phyloP scores from a whole-genome alignment of 1,140 invertebrate genomes.

The Procambarus virginalis region DNA sequence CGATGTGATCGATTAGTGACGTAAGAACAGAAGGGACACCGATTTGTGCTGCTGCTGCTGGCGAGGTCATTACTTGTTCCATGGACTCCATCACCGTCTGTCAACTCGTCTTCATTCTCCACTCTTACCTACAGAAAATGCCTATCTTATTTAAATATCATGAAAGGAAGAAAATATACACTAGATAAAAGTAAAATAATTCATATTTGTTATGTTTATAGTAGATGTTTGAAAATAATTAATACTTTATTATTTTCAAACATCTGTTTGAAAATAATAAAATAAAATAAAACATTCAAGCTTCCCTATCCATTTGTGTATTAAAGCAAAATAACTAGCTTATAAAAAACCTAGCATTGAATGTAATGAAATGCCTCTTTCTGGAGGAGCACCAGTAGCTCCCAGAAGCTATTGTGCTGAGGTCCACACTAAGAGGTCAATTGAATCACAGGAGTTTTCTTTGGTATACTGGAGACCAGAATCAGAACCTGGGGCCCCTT shows the following conservation, averaged over 20 bases:
- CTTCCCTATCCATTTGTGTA: too few species aligned
- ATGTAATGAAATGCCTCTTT: too few species aligned
- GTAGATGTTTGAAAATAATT: background rate
- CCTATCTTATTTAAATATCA: constrained; percentile 4
- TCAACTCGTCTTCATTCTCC: background rate
- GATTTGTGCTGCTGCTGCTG: constrained; percentile 10
- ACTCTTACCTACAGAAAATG: constrained; percentile 2
- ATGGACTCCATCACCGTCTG: background rate
- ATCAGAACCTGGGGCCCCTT: too few species aligned
- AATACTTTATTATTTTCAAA: background rate
- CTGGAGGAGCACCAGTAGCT: too few species aligned
- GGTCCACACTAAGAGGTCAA: too few species aligned
- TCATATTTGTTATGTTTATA: background rate
- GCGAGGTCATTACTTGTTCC: constrained; percentile 17
- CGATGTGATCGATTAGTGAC: background rate
- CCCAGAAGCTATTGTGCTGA: too few species aligned
- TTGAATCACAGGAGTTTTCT: too few species aligned
- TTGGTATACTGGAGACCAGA: too few species aligned
- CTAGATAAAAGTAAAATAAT: background rate
- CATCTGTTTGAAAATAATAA: too few species aligned
- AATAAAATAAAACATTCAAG: too few species aligned
- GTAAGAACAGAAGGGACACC: constrained; percentile 26
- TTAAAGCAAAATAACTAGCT: too few species aligned
- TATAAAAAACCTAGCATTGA: too few species aligned
- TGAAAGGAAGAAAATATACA: background rate